These are phyloP conservation scores for Dromas ardeola DNA, from an alignment of 2,113 vertebrate species.

Conservation along the genomic window DNA sequence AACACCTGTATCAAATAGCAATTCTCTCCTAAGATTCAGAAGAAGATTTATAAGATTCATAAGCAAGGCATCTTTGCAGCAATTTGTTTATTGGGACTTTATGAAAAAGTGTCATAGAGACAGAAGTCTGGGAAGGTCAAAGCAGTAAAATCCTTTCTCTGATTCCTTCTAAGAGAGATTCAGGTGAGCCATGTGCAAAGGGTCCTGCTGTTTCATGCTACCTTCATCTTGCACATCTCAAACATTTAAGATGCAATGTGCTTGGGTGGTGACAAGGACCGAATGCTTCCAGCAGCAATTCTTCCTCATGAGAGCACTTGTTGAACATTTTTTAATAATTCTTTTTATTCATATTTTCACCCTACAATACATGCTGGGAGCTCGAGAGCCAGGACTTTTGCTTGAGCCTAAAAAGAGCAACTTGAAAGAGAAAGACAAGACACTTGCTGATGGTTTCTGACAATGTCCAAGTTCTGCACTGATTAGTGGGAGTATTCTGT, in stretches of 20 bases:
- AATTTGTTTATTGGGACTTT: not conserved
- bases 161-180: not conserved
- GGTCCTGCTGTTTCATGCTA: not conserved
- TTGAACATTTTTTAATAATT: not conserved
- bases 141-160: slow-evolving; percentile 20
- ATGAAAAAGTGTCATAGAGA: not conserved
- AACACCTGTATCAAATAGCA: slow-evolving; percentile 44
- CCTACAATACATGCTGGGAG: not conserved
- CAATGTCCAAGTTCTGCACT: not conserved
- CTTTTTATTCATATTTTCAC: not conserved
- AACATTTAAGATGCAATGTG: not conserved
- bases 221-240: not conserved
- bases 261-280: not conserved
- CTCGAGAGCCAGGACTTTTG: not conserved
- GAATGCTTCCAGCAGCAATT: not conserved
- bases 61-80: slow-evolving; percentile 3
- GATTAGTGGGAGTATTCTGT: not conserved
- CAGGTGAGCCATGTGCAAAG: not conserved
- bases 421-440: not conserved
- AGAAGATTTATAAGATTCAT: not conserved
- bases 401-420: not conserved
- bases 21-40: slow-evolving; percentile 25
- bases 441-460: not conserved
- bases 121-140: slow-evolving; percentile 40
- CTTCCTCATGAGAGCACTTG: not conserved